Base-by-base conservation (phyloP, 2,888 invertebrate species). In the Dione vanillae region DNA sequence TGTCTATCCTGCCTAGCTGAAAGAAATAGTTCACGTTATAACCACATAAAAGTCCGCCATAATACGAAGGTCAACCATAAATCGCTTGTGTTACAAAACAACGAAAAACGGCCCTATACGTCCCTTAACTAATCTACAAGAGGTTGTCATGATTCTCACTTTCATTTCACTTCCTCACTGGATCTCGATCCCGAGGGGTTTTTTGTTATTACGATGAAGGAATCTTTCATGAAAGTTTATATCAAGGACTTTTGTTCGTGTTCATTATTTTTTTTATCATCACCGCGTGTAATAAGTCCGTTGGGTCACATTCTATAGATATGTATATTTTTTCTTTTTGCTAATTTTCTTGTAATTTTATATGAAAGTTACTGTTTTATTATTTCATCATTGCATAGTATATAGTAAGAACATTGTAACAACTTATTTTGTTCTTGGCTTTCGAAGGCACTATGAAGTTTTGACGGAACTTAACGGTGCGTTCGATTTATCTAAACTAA, bases 121-220 rank as follows among this genome's bases (percentile, higher is more conserved):
- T 45, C 61, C 61, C 61, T 61, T 61, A 61, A 61, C 61, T 61
- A 61, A 61, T 61, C 61, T 45, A 11, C 27, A 45, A 45, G 27
- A n/a, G 45, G 43, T 35, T 27, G 45, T 45, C 61, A 45, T 61
- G 45, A 61, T 61, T 61, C 61, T 11, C 61, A 61, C 35, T 61
- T 61, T 45, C 35, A 45, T 61, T 61, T 45, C 16, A 61, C 61
- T 45, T 35, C 61, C 43, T 16, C 27, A n/a, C 7, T 16, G 37
- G 7, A n/a, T n/a, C 43, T 45, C n/a, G n/a, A 27, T 61, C 61
- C 45, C 19, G 27, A 0, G 61, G 61, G 61, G 35, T 27, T 61
- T 56, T 61, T 45, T 45, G 27, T 45, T 45, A 7, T 61, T 35
- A 45, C 61, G 8, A 45, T n/a, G 12, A 45, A 58, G 52, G 14